phyloP scores from a whole-genome alignment of 2,888 invertebrate species.

The Watsonalla binaria region DNA sequence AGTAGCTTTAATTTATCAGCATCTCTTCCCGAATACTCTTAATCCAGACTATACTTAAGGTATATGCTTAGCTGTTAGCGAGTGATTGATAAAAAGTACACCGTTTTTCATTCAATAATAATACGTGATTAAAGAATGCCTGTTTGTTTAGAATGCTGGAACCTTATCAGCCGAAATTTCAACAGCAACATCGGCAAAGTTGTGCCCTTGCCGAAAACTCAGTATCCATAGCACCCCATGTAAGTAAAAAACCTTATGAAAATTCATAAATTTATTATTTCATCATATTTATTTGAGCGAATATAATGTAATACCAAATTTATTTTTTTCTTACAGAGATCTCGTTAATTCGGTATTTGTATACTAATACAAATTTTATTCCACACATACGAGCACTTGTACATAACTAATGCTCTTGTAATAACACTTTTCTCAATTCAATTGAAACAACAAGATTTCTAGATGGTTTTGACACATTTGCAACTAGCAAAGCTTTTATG shows the following conservation, averaged over 20 bases:
- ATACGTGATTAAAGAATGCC: neutral
- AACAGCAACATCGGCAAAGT: constrained; percentile 89
- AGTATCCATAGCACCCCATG: constrained; percentile 62
- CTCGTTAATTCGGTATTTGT: constrained; percentile 1
- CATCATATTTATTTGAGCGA: too few relatives aligned
- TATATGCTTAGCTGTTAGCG: too few relatives aligned
- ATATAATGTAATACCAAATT: neutral
- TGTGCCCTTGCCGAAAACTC: constrained; percentile 82
- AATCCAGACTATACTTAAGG: too few relatives aligned
- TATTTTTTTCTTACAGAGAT: constrained; percentile 1
- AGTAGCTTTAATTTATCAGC: too few relatives aligned
- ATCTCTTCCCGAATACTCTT: too few relatives aligned
- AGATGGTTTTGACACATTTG: too few relatives aligned
- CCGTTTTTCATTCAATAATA: too few relatives aligned
- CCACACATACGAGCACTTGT: neutral
- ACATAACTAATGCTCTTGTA: neutral
- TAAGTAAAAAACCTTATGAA: constrained; percentile 37
- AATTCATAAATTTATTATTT: too few relatives aligned
- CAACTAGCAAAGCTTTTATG: too few relatives aligned
- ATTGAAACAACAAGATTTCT: neutral
- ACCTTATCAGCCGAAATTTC: constrained; percentile 94
- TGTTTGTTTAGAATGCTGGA: constrained; percentile 84
- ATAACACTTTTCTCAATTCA: neutral
- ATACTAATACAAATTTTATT: neutral
- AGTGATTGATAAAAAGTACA: too few relatives aligned